phyloP scores from a whole-genome alignment of 2,888 invertebrate species.

The Netelia fuscicornis region DNA sequence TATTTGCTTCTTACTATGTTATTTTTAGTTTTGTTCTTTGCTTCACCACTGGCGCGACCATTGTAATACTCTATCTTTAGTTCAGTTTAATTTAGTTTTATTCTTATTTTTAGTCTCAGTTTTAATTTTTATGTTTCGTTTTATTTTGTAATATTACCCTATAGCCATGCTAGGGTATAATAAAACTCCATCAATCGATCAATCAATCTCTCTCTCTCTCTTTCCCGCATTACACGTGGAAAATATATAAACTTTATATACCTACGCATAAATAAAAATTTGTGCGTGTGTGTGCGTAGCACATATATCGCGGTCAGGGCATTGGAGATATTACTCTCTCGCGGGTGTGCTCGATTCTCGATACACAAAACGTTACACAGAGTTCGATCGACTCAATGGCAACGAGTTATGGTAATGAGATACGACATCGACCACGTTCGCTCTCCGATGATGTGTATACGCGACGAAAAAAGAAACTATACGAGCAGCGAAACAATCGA shows the following conservation, averaged over 20 bases:
- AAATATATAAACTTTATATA: conserved; percentile 5
- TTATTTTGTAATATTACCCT: no score
- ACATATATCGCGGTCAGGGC: conserved; percentile 13
- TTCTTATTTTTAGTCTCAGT: no score
- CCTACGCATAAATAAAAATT: not conserved
- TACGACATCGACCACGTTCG: conserved; percentile 42
- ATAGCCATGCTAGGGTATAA: no score
- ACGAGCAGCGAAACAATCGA: conserved; percentile 50
- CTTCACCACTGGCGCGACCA: no score
- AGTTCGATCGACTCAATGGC: conserved; percentile 56
- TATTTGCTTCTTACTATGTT: no score
- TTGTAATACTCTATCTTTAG: no score
- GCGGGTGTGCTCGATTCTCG: conserved; percentile 52
- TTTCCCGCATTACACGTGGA: conserved; percentile 2
- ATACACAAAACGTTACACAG: conserved; percentile 32
- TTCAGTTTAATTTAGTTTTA: no score
- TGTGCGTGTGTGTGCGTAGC: not conserved
- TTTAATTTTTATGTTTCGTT: no score
- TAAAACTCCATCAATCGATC: no score
- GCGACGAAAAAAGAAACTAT: conserved; percentile 33
- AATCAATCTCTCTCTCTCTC: no score
- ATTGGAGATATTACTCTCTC: conserved; percentile 43
- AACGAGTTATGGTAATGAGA: conserved; percentile 63
- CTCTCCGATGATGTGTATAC: conserved; percentile 8
- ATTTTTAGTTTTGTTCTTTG: no score